phyloP scores from a whole-genome alignment of 1,140 invertebrate species.

The Branchinecta lynchi region DNA sequence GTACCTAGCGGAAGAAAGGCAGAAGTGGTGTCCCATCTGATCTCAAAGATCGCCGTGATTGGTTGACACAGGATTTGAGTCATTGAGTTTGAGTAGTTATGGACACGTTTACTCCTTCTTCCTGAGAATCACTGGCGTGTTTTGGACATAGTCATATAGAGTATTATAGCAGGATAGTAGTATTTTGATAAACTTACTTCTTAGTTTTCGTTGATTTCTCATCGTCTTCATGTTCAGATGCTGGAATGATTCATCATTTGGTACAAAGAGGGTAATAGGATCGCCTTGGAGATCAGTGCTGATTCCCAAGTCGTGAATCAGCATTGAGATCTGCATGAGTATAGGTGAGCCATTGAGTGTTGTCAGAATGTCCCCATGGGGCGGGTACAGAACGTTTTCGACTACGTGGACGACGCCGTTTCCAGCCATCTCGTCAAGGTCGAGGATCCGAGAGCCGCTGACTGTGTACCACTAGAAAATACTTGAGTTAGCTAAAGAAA shows the following conservation, averaged over 20 bases:
- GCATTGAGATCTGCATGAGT: constrained; percentile 22
- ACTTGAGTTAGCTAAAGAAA: too few relatives aligned
- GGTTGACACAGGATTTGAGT: too few relatives aligned
- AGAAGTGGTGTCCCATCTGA: too few relatives aligned
- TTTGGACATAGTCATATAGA: too few relatives aligned
- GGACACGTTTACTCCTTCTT: too few relatives aligned
- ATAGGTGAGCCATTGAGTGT: constrained; percentile 26
- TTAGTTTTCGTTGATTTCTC: constrained; percentile 1
- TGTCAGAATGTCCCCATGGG: constrained; percentile 27
- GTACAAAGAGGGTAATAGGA: neutral
- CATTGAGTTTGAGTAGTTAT: too few relatives aligned
- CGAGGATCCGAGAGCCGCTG: constrained; percentile 28
- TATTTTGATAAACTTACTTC: neutral
- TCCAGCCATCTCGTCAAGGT: constrained; percentile 27
- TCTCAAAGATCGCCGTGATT: too few relatives aligned
- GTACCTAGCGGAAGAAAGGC: too few relatives aligned
- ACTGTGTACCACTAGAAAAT: constrained; percentile 28
- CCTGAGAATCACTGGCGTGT: too few relatives aligned
- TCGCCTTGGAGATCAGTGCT: neutral
- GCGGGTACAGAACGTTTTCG: constrained; percentile 31
- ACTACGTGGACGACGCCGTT: constrained; percentile 35
- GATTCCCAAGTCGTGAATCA: constrained; percentile 5
- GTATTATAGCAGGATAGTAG: too few relatives aligned
- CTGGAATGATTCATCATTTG: constrained; percentile 1
- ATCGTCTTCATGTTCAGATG: neutral